Evolutionary conservation across 1,140 invertebrate genomes (phyloP).

Genomic region (Papilio xuthus): DNA sequence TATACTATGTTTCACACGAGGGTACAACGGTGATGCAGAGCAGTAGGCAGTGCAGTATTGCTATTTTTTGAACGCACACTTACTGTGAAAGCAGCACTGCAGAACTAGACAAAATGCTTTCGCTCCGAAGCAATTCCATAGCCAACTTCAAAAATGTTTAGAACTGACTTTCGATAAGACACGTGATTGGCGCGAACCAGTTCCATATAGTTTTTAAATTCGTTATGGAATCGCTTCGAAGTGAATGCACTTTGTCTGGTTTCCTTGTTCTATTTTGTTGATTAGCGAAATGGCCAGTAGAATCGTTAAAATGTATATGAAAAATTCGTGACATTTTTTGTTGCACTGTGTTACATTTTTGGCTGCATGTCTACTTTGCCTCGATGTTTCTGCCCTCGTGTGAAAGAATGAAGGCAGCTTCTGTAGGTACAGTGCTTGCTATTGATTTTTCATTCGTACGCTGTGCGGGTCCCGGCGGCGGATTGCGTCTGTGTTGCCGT

Average conservation of each 20-base stretch:
- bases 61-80: not conserved
- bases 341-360: not conserved
- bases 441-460: conserved; percentile 22
- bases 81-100: not conserved
- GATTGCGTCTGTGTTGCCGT: conserved; percentile 4
- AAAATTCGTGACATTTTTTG: too few relatives aligned
- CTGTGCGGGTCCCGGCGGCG: conserved; percentile 13
- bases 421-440: conserved; percentile 23
- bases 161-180: too few relatives aligned
- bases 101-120: too few relatives aligned
- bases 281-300: too few relatives aligned
- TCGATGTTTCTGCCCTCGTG: not conserved
- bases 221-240: too few relatives aligned
- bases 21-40: not conserved
- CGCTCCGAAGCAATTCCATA: too few relatives aligned
- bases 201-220: too few relatives aligned
- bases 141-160: too few relatives aligned
- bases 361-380: not conserved
- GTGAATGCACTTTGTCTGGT: too few relatives aligned
- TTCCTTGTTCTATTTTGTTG: too few relatives aligned
- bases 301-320: too few relatives aligned
- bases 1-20: not conserved
- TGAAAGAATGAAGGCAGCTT: not conserved
- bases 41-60: not conserved
- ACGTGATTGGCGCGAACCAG: too few relatives aligned